Conservation (phyloP, 2,888 invertebrate genomes). For the Mythimna vitellina region DNA sequence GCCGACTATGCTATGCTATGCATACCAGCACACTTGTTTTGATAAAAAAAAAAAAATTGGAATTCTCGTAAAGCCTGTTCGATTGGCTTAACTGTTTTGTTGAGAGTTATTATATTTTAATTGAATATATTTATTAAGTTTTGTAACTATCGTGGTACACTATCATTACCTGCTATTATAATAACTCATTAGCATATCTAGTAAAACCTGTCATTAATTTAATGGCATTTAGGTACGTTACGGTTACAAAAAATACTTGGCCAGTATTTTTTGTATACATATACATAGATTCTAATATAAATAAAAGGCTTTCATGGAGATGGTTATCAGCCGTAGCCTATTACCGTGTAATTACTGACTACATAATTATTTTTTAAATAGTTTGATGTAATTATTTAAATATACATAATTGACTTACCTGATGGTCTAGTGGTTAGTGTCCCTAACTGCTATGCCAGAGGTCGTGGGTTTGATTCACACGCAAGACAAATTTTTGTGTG, state of each 20-base stretch:
- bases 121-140: constrained; percentile 1
- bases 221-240: constrained; percentile 2
- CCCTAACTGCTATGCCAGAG: too few species aligned
- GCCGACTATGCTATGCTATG: too few species aligned
- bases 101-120: constrained; percentile 17
- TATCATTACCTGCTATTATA: constrained; percentile 12
- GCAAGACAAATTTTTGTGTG: too few species aligned
- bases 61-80: neutral
- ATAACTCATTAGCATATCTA: constrained; percentile 19
- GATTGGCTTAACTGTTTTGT: constrained; percentile 14
- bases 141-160: constrained; percentile 8
- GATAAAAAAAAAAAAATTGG: neutral
- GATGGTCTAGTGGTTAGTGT: too few species aligned
- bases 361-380: neutral
- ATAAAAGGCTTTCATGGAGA: neutral
- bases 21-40: neutral
- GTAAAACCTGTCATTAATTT: constrained; percentile 18
- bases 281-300: neutral
- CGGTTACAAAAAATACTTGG: constrained; percentile 5
- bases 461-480: too few species aligned
- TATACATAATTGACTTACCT: too few species aligned
- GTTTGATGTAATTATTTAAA: too few species aligned
- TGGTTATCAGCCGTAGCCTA: neutral
- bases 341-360: neutral
- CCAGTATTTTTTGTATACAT: too few species aligned